Evolutionary conservation across 1,140 invertebrate species (phyloP).

Genomic region (Sesamia nonagrioides): DNA sequence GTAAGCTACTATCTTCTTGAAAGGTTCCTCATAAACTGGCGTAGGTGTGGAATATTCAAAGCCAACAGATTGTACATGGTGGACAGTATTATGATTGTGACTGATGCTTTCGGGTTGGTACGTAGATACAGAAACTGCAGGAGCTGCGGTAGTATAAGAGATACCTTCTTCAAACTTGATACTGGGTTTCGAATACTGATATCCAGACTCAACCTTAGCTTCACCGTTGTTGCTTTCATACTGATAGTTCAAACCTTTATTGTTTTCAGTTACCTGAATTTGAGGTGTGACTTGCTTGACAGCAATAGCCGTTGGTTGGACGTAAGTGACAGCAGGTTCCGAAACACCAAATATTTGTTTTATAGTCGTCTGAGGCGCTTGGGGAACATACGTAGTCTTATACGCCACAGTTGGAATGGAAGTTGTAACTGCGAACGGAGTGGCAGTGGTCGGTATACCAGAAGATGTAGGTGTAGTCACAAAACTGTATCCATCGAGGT

Average conservation of each 20-base stretch:
- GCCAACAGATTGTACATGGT: conserved; percentile 66
- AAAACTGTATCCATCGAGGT: conserved; percentile 70
- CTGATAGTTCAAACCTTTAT: conserved; percentile 69
- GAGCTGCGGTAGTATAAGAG: conserved; percentile 69
- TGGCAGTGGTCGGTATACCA: conserved; percentile 77
- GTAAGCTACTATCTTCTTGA: conserved; percentile 85
- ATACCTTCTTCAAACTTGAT: conserved; percentile 80
- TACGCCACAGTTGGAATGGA: conserved; percentile 68
- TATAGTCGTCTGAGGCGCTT: conserved; percentile 76
- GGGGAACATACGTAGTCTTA: conserved; percentile 78
- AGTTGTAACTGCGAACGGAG: conserved; percentile 76
- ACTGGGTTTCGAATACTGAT: conserved; percentile 82
- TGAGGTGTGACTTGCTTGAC: conserved; percentile 67
- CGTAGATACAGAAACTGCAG: conserved; percentile 69
- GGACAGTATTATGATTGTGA: conserved; percentile 74
- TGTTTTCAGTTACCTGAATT: conserved; percentile 66
- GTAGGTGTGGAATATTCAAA: conserved; percentile 69
- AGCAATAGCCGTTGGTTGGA: conserved; percentile 75
- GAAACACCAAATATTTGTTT: conserved; percentile 82
- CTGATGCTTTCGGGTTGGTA: conserved; percentile 71
- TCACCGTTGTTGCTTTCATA: conserved; percentile 59
- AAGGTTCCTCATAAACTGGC: conserved; percentile 81
- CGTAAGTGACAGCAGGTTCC: conserved; percentile 78
- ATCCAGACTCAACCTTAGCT: conserved; percentile 68
- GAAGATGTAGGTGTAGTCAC: conserved; percentile 79